A percentile compares a stretch with the other conserved stretches of the same genome.
Conservation (phyloP, 2,113 vertebrate species). For the human region DNA sequence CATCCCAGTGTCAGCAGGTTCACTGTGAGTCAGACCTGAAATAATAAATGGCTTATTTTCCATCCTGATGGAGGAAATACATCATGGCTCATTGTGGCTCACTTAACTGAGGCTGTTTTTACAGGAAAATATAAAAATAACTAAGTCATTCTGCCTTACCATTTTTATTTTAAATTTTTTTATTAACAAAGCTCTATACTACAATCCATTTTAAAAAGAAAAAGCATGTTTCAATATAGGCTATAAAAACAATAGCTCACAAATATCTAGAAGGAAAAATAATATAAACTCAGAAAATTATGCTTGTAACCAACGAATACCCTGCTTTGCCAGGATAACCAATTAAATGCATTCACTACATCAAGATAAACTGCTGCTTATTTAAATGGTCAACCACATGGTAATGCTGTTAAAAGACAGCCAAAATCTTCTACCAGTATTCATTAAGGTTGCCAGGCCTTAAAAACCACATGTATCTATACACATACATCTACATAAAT, state of each 20-base stretch:
- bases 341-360: constrained; percentile 53
- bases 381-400: constrained; percentile 38
- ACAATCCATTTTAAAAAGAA: constrained; percentile 79
- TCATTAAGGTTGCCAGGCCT: background rate
- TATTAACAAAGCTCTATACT: constrained; percentile 84
- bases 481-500: background rate
- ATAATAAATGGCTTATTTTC: constrained; percentile 98
- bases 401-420: background rate
- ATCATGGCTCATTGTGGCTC: constrained; percentile 97
- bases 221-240: constrained; percentile 76
- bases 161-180: constrained; percentile 77
- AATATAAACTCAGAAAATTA: constrained; percentile 76
- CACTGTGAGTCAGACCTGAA: constrained; percentile 91
- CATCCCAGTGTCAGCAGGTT: constrained; percentile 88
- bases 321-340: constrained; percentile 76
- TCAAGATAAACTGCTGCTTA: constrained; percentile 58
- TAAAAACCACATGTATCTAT: background rate
- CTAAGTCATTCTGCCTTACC: constrained; percentile 84
- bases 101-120: constrained; percentile 87
- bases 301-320: constrained; percentile 74
- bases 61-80: constrained; percentile 96
- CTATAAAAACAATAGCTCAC: constrained; percentile 80
- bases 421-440: background rate
- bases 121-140: constrained; percentile 99
- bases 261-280: constrained; percentile 76